Evolutionary conservation across 2,797 vertebrate genomes (phyloP).

Genomic region (Gambelia wislizenii): DNA sequence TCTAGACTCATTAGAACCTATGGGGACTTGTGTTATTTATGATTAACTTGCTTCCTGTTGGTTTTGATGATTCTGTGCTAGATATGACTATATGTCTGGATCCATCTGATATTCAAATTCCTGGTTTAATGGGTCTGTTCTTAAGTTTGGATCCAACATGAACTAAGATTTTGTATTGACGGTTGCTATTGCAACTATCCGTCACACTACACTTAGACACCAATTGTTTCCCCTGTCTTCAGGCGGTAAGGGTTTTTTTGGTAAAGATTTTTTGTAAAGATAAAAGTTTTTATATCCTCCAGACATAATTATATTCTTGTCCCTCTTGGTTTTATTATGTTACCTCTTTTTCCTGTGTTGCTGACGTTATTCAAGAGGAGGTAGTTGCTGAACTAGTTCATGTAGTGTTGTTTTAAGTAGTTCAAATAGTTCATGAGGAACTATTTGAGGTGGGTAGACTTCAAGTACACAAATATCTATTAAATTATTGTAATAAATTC

Average conservation of each 20-base stretch:
- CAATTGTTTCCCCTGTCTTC: not conserved
- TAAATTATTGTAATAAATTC: not conserved
- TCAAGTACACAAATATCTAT: not conserved
- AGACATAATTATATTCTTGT: not conserved
- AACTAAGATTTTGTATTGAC: not conserved
- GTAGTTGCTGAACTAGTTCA: no score
- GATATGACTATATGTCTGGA: not conserved
- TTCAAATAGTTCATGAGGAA: not conserved
- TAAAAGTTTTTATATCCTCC: not conserved
- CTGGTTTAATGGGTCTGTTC: not conserved
- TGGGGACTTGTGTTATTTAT: not conserved
- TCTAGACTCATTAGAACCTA: not conserved
- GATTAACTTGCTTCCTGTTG: not conserved
- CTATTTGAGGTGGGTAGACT: not conserved
- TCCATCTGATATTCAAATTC: not conserved
- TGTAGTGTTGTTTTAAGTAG: no score
- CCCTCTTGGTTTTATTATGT: not conserved
- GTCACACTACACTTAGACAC: not conserved
- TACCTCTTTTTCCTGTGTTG: not conserved
- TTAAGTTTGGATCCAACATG: not conserved
- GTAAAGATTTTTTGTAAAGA: no score
- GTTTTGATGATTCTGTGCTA: not conserved
- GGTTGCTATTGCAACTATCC: not conserved
- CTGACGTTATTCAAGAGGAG: no score
- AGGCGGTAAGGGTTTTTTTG: no score